Percentiles rank a stretch among this genome's conserved stretches.
phyloP scores from a whole-genome alignment of 2,113 vertebrate species.

The Chrysochloris asiatica region DNA sequence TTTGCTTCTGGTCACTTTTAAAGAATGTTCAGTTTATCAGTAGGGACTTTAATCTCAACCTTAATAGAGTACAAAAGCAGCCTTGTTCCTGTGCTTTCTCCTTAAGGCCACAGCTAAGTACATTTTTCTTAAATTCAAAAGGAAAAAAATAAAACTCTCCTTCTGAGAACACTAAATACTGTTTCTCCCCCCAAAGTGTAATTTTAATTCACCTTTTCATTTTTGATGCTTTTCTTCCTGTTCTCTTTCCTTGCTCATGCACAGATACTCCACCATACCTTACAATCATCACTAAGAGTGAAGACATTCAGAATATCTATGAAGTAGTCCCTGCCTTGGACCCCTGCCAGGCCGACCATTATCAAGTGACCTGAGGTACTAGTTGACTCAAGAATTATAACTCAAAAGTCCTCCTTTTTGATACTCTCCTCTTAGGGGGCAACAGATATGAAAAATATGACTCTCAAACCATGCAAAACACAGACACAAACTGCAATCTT shows the following conservation, averaged over 20 bases:
- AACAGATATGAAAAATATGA: slow-evolving; percentile 63
- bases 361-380: slow-evolving; percentile 63
- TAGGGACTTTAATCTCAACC: slow-evolving; percentile 89
- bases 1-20: slow-evolving; percentile 92
- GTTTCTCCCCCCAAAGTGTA: slow-evolving; percentile 57
- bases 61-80: slow-evolving; percentile 90
- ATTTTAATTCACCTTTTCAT: slow-evolving; percentile 43
- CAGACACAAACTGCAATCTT: background rate
- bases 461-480: slow-evolving; percentile 31
- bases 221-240: slow-evolving; percentile 43
- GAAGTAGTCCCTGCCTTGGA: slow-evolving; percentile 66
- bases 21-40: slow-evolving; percentile 91
- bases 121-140: slow-evolving; percentile 83
- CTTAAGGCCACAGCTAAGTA: slow-evolving; percentile 85
- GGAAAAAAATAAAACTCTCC: slow-evolving; percentile 79
- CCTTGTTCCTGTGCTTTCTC: slow-evolving; percentile 86
- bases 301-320: slow-evolving; percentile 68
- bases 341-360: slow-evolving; percentile 65
- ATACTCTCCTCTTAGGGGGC: slow-evolving; percentile 39
- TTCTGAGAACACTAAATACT: slow-evolving; percentile 83
- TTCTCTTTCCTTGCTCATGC: slow-evolving; percentile 62
- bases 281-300: slow-evolving; percentile 53
- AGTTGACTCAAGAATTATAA: slow-evolving; percentile 70
- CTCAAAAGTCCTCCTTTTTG: slow-evolving; percentile 59
- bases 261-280: slow-evolving; percentile 44